A percentile compares a stretch with the other conserved stretches of the same genome.
Conservation (phyloP, 2,797 vertebrate genomes). For the Psittacula echo region DNA sequence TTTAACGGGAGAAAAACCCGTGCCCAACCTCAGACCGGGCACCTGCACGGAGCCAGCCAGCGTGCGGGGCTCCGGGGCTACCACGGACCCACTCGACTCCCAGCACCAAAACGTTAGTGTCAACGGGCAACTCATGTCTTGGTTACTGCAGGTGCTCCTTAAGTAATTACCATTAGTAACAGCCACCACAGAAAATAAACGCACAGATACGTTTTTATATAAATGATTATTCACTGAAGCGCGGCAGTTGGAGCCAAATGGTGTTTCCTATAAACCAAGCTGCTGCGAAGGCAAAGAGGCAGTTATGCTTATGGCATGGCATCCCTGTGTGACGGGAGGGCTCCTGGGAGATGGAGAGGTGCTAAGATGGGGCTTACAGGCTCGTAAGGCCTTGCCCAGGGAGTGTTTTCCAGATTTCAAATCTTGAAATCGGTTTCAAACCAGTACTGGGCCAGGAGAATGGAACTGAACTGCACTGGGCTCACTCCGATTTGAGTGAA, state of each 20-base stretch:
- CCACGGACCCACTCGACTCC: background rate
- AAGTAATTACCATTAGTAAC: background rate
- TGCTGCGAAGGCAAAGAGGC: background rate
- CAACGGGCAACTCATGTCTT: background rate
- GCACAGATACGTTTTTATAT: background rate
- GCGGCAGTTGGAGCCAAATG: background rate
- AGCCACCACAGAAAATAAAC: background rate
- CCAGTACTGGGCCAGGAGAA: background rate
- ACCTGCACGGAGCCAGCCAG: background rate
- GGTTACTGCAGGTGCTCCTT: background rate
- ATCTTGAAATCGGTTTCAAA: background rate
- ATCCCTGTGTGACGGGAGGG: background rate
- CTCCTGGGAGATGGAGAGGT: background rate
- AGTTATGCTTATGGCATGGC: background rate
- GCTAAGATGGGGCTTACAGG: background rate
- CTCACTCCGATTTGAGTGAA: background rate
- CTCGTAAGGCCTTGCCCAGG: background rate
- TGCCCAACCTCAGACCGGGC: background rate
- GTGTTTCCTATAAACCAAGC: background rate
- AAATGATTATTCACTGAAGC: background rate
- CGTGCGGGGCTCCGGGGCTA: background rate
- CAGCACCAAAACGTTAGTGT: background rate
- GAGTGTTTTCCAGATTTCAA: background rate
- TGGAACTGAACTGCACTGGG: background rate
- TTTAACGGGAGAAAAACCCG: rapidly evolving